These are phyloP conservation scores for Drosophila micromelanica DNA, from an alignment of 1,140 invertebrate genomes.

Conservation along the genomic window DNA sequence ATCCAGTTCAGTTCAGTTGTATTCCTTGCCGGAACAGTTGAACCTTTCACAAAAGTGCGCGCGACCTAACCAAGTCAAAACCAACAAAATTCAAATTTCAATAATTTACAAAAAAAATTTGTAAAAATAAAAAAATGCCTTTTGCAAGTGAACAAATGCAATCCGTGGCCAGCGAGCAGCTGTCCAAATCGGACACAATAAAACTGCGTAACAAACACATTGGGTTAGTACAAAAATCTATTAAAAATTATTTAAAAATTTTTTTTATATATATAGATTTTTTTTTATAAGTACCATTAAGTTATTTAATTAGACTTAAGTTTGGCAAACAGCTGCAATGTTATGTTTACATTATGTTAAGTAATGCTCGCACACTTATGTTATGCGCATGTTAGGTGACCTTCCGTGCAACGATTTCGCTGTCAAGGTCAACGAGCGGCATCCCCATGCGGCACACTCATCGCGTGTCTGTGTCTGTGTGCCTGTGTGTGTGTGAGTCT, in stretches of 20 bases:
- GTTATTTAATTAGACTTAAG: neutral
- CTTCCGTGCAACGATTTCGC: too few species aligned
- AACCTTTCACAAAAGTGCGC: constrained; percentile 13
- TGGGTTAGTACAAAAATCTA: constrained; percentile 87
- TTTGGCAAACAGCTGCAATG: neutral
- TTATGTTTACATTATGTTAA: constrained; percentile 12
- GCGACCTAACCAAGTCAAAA: constrained; percentile 12
- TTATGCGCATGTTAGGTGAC: constrained; percentile 11
- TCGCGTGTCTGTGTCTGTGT: constrained; percentile 14
- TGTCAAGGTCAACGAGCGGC: constrained; percentile 29
- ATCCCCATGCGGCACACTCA: constrained; percentile 67
- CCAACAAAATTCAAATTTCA: constrained; percentile 4
- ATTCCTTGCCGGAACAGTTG: constrained; percentile 42
- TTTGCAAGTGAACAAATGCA: constrained; percentile 72
- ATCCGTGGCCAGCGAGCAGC: constrained; percentile 86
- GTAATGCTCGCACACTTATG: constrained; percentile 12
- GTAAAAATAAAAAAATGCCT: constrained; percentile 66
- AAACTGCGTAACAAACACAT: constrained; percentile 91
- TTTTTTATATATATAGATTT: neutral
- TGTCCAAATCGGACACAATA: constrained; percentile 91
- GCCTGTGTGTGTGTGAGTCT: constrained; percentile 28
- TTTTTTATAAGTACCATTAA: neutral
- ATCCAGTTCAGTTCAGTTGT: constrained; percentile 13
- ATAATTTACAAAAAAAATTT: constrained; percentile 4
- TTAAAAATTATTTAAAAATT: too few species aligned